phyloP scores from a whole-genome alignment of 2,797 vertebrate genomes.

The Ctenochaetus hawaiiensis region DNA sequence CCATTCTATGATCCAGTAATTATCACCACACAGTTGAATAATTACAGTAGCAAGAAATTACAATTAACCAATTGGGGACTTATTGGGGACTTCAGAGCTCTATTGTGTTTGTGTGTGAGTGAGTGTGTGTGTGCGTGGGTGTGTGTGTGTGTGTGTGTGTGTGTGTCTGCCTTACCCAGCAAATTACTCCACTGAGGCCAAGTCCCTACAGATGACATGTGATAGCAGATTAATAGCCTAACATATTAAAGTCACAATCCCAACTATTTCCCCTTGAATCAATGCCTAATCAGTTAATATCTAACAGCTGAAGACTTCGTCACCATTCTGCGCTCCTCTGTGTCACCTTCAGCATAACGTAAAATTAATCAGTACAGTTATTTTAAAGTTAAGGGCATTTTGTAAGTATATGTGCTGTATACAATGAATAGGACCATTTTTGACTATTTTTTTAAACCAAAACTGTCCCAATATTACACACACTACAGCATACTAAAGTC shows the following conservation, averaged over 20 bases:
- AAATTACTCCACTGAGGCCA: slow-evolving; percentile 75
- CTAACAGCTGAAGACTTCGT: slow-evolving; percentile 39
- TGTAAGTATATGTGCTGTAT: slow-evolving; percentile 3
- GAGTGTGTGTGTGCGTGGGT: slow-evolving; percentile 28
- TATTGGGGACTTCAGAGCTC: slow-evolving; percentile 65
- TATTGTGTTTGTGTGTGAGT: slow-evolving; percentile 39
- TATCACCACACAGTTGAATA: slow-evolving; percentile 84
- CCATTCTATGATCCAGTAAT: slow-evolving; percentile 82
- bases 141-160: slow-evolving; percentile 29
- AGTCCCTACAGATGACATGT: slow-evolving; percentile 75
- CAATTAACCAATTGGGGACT: slow-evolving; percentile 84
- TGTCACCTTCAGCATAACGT: slow-evolving; percentile 41
- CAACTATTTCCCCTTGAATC: slow-evolving; percentile 62
- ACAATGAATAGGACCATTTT: too few relatives aligned
- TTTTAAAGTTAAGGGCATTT: slow-evolving; percentile 15
- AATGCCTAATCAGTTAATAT: slow-evolving; percentile 62
- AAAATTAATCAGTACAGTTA: slow-evolving; percentile 36
- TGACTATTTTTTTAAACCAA: neutral
- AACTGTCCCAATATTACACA: neutral
- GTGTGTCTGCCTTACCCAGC: slow-evolving; percentile 45
- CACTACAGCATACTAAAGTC: too few relatives aligned
- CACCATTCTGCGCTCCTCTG: slow-evolving; percentile 20
- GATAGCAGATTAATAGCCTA: slow-evolving; percentile 76
- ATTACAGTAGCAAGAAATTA: slow-evolving; percentile 86
- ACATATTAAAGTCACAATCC: slow-evolving; percentile 69